Evolutionary conservation across 2,888 invertebrate genomes (phyloP).

Genomic region (Ptychoptera contaminata): DNA sequence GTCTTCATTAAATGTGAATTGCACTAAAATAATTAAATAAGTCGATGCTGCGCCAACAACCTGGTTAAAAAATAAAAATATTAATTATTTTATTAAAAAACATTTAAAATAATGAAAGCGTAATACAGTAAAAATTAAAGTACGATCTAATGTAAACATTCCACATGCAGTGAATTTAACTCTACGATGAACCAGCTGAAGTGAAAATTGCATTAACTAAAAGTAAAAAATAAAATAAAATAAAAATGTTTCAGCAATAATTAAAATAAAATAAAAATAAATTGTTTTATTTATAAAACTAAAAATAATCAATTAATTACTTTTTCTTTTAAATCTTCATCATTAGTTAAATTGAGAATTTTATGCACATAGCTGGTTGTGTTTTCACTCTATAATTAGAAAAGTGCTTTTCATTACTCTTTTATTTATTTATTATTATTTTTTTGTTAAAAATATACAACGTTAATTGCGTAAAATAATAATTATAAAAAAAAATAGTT

Average conservation of each 20-base stretch:
- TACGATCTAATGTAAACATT: slow-evolving; percentile 27
- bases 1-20: slow-evolving; percentile 15
- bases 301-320: neutral
- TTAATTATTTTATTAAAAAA: too few relatives aligned
- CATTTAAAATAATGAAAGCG: neutral
- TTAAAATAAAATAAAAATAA: too few relatives aligned
- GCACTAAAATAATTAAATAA: slow-evolving; percentile 29
- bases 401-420: too few relatives aligned
- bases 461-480: too few relatives aligned
- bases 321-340: slow-evolving; percentile 21
- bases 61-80: slow-evolving; percentile 14
- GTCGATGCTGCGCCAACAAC: slow-evolving; percentile 29
- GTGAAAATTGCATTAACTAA: slow-evolving; percentile 19
- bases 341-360: slow-evolving; percentile 23
- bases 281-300: neutral
- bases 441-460: too few relatives aligned
- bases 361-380: slow-evolving; percentile 24
- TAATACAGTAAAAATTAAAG: slow-evolving; percentile 28
- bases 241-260: too few relatives aligned
- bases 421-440: too few relatives aligned
- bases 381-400: slow-evolving; percentile 16
- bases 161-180: slow-evolving; percentile 29
- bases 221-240: neutral
- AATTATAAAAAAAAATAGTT: too few relatives aligned
- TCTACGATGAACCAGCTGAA: slow-evolving; percentile 25